Base-by-base conservation (phyloP, 2,888 invertebrate species). In the Leuctra nigra region DNA sequence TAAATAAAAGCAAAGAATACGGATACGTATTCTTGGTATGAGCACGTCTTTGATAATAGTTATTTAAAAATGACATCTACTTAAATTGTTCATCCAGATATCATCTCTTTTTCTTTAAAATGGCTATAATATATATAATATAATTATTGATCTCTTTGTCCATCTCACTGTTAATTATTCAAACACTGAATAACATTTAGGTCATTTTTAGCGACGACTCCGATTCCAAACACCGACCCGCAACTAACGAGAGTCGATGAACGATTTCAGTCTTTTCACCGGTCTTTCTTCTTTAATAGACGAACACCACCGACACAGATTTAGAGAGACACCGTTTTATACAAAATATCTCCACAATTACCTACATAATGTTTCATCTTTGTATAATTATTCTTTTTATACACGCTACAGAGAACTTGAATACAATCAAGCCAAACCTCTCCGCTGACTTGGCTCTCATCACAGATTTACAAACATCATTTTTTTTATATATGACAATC, bases 391-490 rank as follows among this genome's bases (percentile, higher is more conserved):
- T n/a, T n/a, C n/a, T n/a, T 44, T 48, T 59, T 56, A 25, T 58
- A 50, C 58, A 48, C 22, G 33, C 53, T 35, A 54, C n/a, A n/a
- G 52, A 56, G 36, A 52, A 44, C 24, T 57, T 59, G 50, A 57
- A 55, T 55, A 59, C 54, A 59, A 33, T 53, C 53, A 57, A 38
- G 56, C 56, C 60, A 57, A 55, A 59, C 60, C 60, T 60, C 25
- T 47, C 55, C 53, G 55, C 50, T 58, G 48, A 57, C 52, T 55
- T 54, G 44, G 41, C 29, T 53, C 46, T 53, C 57, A 57, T 60
- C 54, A 59, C 53, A 57, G 57, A 54, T 53, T 60, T 57, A 58
- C 57, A 59, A 58, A 61, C 53, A 57, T 57, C n/a, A n/a, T n/a
- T n/a, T n/a, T n/a, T n/a, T n/a, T n/a, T n/a, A n/a, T n/a, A n/a